Conservation (phyloP, 2,888 invertebrate species). For the Stomorhina lunata region DNA sequence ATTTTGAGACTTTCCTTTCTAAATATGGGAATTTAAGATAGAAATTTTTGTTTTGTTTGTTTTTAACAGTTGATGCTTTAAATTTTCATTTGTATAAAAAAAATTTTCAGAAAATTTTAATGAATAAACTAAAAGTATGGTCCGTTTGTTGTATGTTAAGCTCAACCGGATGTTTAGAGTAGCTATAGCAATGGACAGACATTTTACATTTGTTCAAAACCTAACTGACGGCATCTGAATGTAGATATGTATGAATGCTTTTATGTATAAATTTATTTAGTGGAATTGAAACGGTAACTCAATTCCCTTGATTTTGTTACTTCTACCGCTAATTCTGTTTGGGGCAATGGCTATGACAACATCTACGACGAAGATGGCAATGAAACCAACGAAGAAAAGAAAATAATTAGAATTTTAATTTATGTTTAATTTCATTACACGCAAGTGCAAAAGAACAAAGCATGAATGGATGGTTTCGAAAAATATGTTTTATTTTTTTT, state of each 20-base stretch:
- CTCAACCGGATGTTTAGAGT: conserved; percentile 19
- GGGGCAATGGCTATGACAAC: conserved; percentile 16
- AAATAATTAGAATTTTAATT: conserved; percentile 45
- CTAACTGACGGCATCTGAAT: neutral
- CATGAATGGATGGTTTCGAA: neutral
- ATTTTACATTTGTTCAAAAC: neutral
- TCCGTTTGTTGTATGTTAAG: neutral
- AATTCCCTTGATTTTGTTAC: neutral
- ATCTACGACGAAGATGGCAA: neutral
- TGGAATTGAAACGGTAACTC: neutral
- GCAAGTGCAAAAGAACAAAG: conserved; percentile 32
- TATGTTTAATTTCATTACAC: conserved; percentile 41
- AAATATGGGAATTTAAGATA: neutral
- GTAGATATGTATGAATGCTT: neutral
- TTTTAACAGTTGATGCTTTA: conserved; percentile 12
- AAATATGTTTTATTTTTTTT: no score
- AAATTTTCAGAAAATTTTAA: neutral
- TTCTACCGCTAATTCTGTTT: conserved; percentile 8
- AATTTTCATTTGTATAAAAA: conserved; percentile 25
- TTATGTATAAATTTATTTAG: neutral
- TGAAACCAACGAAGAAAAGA: conserved; percentile 15
- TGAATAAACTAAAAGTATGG: neutral
- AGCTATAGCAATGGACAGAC: neutral
- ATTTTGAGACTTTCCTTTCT: neutral
- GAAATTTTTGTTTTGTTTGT: neutral